Conservation (phyloP, 2,113 vertebrate species). For the Tragulus kanchil region DNA sequence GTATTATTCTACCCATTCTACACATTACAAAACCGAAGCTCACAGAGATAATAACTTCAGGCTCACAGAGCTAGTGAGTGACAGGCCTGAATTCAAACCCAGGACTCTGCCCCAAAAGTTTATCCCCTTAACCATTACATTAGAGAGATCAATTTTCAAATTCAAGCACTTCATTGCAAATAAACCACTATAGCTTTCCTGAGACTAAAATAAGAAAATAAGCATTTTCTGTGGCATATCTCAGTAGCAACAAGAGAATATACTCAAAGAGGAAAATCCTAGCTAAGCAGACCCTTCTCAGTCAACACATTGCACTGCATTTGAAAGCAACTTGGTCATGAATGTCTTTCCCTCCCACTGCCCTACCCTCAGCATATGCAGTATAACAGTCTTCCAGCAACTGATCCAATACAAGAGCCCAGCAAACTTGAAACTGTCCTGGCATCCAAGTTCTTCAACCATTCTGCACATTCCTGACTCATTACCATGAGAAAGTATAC, state of each 20-base stretch:
- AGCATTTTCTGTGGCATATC: background rate
- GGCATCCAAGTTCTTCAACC: constrained; percentile 73
- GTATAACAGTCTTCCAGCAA: background rate
- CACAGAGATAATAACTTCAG: background rate
- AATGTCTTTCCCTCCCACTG: background rate
- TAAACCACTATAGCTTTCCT: background rate
- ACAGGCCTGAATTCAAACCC: background rate
- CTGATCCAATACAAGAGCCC: constrained; percentile 40
- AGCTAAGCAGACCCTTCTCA: background rate
- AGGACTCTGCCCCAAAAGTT: background rate
- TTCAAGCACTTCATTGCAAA: constrained; percentile 18
- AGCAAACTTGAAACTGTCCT: constrained; percentile 76
- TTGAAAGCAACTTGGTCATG: constrained; percentile 23
- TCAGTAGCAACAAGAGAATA: background rate
- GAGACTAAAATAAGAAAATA: constrained; percentile 30
- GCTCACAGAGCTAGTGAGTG: background rate
- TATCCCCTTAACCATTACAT: background rate
- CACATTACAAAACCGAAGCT: background rate
- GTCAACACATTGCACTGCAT: background rate
- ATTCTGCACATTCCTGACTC: constrained; percentile 84
- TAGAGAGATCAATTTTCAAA: background rate
- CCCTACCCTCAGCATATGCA: background rate
- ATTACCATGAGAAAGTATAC: constrained; percentile 79
- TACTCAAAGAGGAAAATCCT: background rate
- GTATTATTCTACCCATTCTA: background rate